Percentiles rank a stretch among this genome's conserved stretches.
These are phyloP conservation scores for Cladorhizidae sp. DNA, from an alignment of 37 sponge, comb jelly and placozoan species.

Conservation along the genomic window DNA sequence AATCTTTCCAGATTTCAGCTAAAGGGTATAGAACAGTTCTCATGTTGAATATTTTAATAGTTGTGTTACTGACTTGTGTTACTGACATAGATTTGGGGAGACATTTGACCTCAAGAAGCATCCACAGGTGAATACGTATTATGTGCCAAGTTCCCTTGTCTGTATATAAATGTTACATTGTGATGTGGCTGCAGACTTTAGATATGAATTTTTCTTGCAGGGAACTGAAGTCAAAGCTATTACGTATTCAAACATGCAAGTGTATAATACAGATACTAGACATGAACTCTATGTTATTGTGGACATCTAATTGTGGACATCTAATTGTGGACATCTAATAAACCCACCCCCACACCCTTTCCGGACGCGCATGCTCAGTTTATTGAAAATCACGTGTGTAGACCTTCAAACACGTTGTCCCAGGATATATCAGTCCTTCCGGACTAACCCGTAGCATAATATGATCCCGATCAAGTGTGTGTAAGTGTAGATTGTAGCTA, in stretches of 20 bases:
- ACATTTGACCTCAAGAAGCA: conserved; percentile 93
- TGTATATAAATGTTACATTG: neutral
- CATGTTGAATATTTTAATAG: neutral
- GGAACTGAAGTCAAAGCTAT: conserved; percentile 99
- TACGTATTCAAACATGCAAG: conserved; percentile 98
- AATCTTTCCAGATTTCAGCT: conserved; percentile 83
- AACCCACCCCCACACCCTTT: neutral
- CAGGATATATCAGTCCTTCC: neutral
- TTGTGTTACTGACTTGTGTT: neutral
- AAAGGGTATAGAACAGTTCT: conserved; percentile 62
- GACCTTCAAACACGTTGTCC: neutral
- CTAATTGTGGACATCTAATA: conserved; percentile 82
- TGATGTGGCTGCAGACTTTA: neutral
- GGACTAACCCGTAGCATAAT: neutral
- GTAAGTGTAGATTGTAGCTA: conserved; percentile 23
- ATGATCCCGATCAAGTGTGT: conserved; percentile 10
- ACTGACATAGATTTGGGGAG: conserved; percentile 96
- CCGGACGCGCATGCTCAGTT: neutral
- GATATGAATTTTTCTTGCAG: conserved; percentile 4
- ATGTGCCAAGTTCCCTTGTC: neutral
- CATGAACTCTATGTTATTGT: conserved; percentile 95
- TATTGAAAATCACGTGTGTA: neutral
- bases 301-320: conserved; percentile 93
- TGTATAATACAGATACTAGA: conserved; percentile 55
- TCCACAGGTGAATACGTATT: conserved; percentile 77